A percentile compares a stretch with the other conserved stretches of the same genome.
Conservation (phyloP, 1,140 invertebrate species). For the Aphis craccivora region DNA sequence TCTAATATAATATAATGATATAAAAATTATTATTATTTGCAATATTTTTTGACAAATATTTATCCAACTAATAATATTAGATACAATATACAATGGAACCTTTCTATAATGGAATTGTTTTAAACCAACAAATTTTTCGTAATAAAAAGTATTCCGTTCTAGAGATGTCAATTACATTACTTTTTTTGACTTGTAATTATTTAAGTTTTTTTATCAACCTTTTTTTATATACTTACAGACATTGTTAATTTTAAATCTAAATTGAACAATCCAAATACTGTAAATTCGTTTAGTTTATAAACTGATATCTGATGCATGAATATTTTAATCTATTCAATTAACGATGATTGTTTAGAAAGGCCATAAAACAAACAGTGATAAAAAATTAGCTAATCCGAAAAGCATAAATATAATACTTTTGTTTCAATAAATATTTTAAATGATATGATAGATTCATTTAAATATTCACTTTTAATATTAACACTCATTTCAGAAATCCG, state of each 20-base stretch:
- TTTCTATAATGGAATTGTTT: too few relatives aligned
- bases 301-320: not conserved
- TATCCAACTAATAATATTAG: too few relatives aligned
- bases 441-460: not conserved
- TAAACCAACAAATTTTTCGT: too few relatives aligned
- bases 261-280: constrained; percentile 1
- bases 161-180: too few relatives aligned
- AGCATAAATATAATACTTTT: not conserved
- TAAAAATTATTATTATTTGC: too few relatives aligned
- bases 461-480: not conserved
- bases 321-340: not conserved
- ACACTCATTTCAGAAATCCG: not conserved
- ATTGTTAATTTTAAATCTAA: not conserved
- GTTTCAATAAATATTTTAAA: not conserved
- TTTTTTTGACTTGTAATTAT: too few relatives aligned
- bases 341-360: not conserved
- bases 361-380: not conserved
- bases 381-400: not conserved
- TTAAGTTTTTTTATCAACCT: too few relatives aligned
- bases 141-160: too few relatives aligned
- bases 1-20: too few relatives aligned
- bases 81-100: too few relatives aligned
- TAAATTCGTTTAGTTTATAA: not conserved
- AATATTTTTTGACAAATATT: too few relatives aligned
- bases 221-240: not conserved